Evolutionary conservation across 2,888 invertebrate genomes (phyloP), one percentile per base, ranked within the genome.

Genomic region (Napeogenes sylphis): DNA sequence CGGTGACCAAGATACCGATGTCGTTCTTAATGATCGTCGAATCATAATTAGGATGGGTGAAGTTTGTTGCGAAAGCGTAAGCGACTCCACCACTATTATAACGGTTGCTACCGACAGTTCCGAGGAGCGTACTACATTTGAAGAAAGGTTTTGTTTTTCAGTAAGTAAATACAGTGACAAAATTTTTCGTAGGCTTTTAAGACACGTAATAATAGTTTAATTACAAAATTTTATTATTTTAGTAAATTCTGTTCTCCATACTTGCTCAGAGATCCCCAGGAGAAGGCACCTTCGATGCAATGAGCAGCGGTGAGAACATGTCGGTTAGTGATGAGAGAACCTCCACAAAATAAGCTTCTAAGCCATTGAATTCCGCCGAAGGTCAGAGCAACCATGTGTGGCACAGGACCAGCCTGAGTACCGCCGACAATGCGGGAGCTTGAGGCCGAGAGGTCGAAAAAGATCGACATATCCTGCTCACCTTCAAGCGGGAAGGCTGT

Each of bases 381-480:
- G 10, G 42, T 42, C 3, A 65, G 42, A 4, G 62, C 62, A 32
- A 63, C 59, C 65, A 63, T 65, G 38, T 64, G 78, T 0, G 83
- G 82, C 42, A 79, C 82, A 63, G 72, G 70, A 61, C 82, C 85
- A 0, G 86, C 86, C 2, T 59, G 8, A 0, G 64, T 56, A 0
- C 87, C 87, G 0, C 87, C 85, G 0, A 87, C 82, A 66, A 87
- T 83, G 42, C 85, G 82, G 0, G 75, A 69, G 0, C 51, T 53
- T 0, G 69, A 64, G 67, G 79, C 74, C 3, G 70, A 72, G 61
- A 80, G 78, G 62, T 78, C 75, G 73, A 82, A 85, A 70, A 80
- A 81, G 2, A 73, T 64, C 45, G 79, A 80, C 64, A 77, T 67
- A 60, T 84, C 80, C 64, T 76, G 70, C 61, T 73, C 75, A 63